phyloP scores from a whole-genome alignment of 2,888 invertebrate genomes.

The Oxytorus armatus region DNA sequence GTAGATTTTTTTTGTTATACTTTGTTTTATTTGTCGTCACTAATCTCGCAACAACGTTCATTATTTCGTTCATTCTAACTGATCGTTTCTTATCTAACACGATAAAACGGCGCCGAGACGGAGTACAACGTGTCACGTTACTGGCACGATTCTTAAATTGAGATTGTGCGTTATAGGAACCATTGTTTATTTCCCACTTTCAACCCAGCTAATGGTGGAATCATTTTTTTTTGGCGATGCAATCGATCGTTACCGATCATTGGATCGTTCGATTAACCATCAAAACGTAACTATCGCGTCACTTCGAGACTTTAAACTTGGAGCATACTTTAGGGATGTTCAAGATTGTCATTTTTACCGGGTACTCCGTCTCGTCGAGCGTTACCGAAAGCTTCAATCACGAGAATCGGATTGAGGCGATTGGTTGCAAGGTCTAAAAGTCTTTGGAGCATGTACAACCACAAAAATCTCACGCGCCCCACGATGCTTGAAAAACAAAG shows the following conservation, averaged over 20 bases:
- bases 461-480: conserved; percentile 22
- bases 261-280: no score
- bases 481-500: conserved; percentile 63
- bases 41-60: conserved; percentile 62
- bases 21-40: conserved; percentile 68
- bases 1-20: conserved; percentile 73
- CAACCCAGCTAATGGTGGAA: no score
- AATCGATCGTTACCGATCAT: no score
- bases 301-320: no score
- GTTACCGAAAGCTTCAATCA: conserved; percentile 2
- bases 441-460: conserved; percentile 31
- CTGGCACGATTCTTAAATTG: no score
- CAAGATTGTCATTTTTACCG: not conserved
- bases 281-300: no score
- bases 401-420: conserved; percentile 14
- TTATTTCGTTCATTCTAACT: conserved; percentile 50
- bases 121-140: no score
- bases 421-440: not conserved
- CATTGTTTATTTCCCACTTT: no score
- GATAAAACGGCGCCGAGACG: not conserved
- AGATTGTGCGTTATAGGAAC: no score
- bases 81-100: conserved; percentile 13
- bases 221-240: no score
- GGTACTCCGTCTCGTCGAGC: not conserved
- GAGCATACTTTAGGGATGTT: not conserved